These are phyloP conservation scores for Prenolepis imparis DNA, from an alignment of 2,888 invertebrate species.

Conservation along the genomic window DNA sequence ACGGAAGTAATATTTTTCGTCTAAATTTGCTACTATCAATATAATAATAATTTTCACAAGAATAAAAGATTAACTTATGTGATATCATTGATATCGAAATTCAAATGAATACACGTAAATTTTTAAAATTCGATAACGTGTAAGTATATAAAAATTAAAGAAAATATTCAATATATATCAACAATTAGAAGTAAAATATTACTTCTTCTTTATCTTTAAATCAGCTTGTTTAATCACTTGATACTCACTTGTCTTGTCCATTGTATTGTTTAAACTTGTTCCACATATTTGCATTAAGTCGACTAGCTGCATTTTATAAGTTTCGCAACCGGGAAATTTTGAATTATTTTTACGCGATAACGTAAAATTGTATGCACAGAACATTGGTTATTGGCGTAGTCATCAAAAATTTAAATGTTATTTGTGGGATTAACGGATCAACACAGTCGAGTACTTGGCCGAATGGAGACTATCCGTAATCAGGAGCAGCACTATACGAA, in stretches of 20 bases:
- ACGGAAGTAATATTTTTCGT: neutral
- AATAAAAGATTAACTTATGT: neutral
- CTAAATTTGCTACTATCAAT: neutral
- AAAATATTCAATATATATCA: neutral
- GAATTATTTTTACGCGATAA: slow-evolving; percentile 4
- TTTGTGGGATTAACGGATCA: slow-evolving; percentile 44
- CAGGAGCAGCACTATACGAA: slow-evolving; percentile 66
- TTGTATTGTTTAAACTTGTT: slow-evolving; percentile 15
- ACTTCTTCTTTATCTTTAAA: slow-evolving; percentile 18
- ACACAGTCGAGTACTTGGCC: slow-evolving; percentile 60
- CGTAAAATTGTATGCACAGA: slow-evolving; percentile 10
- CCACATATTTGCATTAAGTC: slow-evolving; percentile 28
- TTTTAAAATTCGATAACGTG: neutral
- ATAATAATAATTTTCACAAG: neutral
- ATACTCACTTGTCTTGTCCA: slow-evolving; percentile 32
- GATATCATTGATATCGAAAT: neutral
- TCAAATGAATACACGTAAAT: neutral
- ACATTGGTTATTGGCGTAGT: neutral
- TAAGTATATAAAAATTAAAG: neutral
- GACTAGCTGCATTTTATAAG: slow-evolving; percentile 19
- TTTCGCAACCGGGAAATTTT: slow-evolving; percentile 13
- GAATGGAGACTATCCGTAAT: slow-evolving; percentile 69
- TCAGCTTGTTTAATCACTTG: slow-evolving; percentile 19
- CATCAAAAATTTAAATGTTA: slow-evolving; percentile 6
- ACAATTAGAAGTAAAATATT: slow-evolving; percentile 4